These are phyloP conservation scores for Enteromius viviparus DNA, from an alignment of 2,797 vertebrate species.

Conservation along the genomic window DNA sequence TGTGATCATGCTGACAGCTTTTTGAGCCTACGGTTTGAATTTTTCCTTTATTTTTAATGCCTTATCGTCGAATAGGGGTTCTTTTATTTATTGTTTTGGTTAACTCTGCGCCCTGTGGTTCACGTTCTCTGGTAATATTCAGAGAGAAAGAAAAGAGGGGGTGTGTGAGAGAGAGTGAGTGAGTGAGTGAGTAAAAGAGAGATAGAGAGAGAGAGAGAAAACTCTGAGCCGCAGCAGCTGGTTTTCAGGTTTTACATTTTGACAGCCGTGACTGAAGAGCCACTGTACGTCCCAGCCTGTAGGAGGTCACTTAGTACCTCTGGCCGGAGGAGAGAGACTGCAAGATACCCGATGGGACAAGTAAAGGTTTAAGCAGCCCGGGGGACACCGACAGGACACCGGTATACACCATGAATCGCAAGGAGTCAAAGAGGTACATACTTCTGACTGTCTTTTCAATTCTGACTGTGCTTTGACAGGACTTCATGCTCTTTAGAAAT, in stretches of 20 bases:
- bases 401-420: slow-evolving; percentile 73
- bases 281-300: slow-evolving; percentile 34
- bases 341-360: slow-evolving; percentile 71
- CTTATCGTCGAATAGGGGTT: slow-evolving; percentile 30
- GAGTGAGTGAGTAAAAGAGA: slow-evolving; percentile 34
- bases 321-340: slow-evolving; percentile 30
- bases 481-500: not conserved
- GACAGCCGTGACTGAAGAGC: slow-evolving; percentile 55
- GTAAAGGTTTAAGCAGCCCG: slow-evolving; percentile 69
- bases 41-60: slow-evolving; percentile 25
- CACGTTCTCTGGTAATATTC: slow-evolving; percentile 60
- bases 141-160: slow-evolving; percentile 56
- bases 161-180: slow-evolving; percentile 36
- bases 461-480: slow-evolving; percentile 19
- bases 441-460: not conserved
- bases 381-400: slow-evolving; percentile 68
- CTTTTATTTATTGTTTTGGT: slow-evolving; percentile 43
- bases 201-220: slow-evolving; percentile 49
- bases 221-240: slow-evolving; percentile 55
- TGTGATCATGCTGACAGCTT: slow-evolving; percentile 28
- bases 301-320: slow-evolving; percentile 51
- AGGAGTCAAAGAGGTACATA: slow-evolving; percentile 81
- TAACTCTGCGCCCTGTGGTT: slow-evolving; percentile 50
- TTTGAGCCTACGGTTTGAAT: not conserved
- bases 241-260: slow-evolving; percentile 53